Percentiles rank a stretch among this genome's conserved stretches.
Conservation (phyloP, 2,797 vertebrate species). For the Chrosomus eos region DNA sequence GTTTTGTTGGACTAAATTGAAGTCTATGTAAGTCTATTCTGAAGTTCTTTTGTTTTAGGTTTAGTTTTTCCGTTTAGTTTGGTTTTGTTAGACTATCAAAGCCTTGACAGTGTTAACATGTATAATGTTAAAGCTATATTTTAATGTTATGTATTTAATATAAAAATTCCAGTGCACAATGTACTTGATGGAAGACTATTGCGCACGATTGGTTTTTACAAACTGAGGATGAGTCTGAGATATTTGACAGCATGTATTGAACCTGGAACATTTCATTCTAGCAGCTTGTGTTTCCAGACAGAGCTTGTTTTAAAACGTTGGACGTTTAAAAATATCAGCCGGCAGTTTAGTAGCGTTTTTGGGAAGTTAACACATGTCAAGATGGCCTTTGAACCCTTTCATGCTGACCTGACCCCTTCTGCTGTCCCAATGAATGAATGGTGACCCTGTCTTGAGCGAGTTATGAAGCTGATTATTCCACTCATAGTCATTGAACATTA, state of each 20-base stretch:
- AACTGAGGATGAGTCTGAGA: background rate
- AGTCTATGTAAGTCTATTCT: too few relatives aligned
- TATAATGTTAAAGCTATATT: background rate
- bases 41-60: background rate
- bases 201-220: background rate
- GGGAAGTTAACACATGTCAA: background rate
- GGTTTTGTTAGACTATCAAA: background rate
- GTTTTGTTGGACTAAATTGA: too few relatives aligned
- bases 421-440: conserved; percentile 3
- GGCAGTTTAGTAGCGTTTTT: background rate
- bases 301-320: background rate
- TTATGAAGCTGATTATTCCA: background rate
- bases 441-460: too few relatives aligned
- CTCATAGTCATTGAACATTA: background rate
- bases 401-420: background rate
- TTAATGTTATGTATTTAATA: background rate
- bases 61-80: background rate
- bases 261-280: background rate
- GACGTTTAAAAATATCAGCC: background rate
- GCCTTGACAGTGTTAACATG: background rate
- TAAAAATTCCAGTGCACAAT: background rate
- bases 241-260: background rate
- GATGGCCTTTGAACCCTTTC: background rate
- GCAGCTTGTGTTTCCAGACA: background rate
- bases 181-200: too few relatives aligned